A percentile compares a stretch with the other conserved stretches of the same genome.
These are phyloP conservation scores for Trypoxylus dichotomus DNA, from an alignment of 1,140 invertebrate genomes.

Conservation along the genomic window DNA sequence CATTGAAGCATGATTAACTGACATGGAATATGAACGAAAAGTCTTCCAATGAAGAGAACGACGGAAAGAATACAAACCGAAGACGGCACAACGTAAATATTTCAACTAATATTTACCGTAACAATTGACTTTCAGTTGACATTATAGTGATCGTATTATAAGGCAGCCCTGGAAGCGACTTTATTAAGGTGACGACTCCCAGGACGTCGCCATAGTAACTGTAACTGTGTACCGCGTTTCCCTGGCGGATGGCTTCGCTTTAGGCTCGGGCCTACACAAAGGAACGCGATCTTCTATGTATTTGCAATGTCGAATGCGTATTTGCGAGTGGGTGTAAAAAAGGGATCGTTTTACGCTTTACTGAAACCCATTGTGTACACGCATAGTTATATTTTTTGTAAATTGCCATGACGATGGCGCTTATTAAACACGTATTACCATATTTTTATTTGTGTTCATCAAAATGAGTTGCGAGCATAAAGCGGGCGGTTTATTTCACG, in stretches of 20 bases:
- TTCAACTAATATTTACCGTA: constrained; percentile 20
- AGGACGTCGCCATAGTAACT: constrained; percentile 24
- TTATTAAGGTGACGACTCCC: constrained; percentile 24
- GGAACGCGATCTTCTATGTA: constrained; percentile 5
- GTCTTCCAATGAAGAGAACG: background rate
- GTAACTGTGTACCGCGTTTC: constrained; percentile 10
- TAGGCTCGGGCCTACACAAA: background rate
- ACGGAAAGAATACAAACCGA: background rate
- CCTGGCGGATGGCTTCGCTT: constrained; percentile 13
- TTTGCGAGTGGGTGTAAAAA: constrained; percentile 17
- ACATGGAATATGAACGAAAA: background rate
- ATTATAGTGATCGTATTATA: constrained; percentile 14
- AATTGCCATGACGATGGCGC: background rate
- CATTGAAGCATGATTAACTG: too few species aligned
- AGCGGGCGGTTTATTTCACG: too few species aligned
- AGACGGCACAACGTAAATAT: background rate
- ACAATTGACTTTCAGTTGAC: constrained; percentile 25
- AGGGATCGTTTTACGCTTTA: constrained; percentile 22
- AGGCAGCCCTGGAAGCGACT: constrained; percentile 17
- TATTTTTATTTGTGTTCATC: background rate
- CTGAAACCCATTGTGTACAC: background rate
- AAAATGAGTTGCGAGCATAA: background rate
- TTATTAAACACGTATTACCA: background rate
- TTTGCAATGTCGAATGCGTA: constrained; percentile 5
- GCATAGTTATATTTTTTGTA: background rate